A percentile compares a stretch with the other conserved stretches of the same genome.
phyloP scores from a whole-genome alignment of 2,113 vertebrate genomes.

The Tragelaphus scriptus region DNA sequence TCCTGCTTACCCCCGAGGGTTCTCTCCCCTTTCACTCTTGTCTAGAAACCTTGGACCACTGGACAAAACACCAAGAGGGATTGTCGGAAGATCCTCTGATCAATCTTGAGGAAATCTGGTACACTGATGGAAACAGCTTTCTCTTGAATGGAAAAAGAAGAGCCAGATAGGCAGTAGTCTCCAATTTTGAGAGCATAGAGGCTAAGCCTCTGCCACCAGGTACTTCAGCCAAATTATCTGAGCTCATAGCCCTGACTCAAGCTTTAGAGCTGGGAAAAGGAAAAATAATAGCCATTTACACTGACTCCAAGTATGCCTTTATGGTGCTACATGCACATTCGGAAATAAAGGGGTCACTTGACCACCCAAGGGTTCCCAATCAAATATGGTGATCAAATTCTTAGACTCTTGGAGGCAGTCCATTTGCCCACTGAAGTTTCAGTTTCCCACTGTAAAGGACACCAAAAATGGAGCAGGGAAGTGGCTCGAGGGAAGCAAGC shows the following conservation, averaged over 20 bases:
- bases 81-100: background rate
- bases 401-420: background rate
- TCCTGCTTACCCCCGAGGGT: background rate
- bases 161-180: background rate
- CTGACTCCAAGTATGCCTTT: background rate
- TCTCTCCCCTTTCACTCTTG: background rate
- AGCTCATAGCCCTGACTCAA: background rate
- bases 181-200: background rate
- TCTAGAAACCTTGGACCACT: background rate
- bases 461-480: background rate
- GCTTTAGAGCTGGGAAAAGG: background rate
- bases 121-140: background rate
- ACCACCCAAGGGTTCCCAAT: background rate
- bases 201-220: background rate
- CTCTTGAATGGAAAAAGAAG: background rate
- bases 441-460: background rate
- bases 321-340: background rate
- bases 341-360: background rate
- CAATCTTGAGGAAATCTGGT: background rate
- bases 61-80: background rate
- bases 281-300: background rate
- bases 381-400: background rate
- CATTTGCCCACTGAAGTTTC: background rate
- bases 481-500: background rate
- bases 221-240: background rate